These are phyloP conservation scores for Caiman crocodilus DNA, from an alignment of 2,797 vertebrate genomes.

Conservation along the genomic window DNA sequence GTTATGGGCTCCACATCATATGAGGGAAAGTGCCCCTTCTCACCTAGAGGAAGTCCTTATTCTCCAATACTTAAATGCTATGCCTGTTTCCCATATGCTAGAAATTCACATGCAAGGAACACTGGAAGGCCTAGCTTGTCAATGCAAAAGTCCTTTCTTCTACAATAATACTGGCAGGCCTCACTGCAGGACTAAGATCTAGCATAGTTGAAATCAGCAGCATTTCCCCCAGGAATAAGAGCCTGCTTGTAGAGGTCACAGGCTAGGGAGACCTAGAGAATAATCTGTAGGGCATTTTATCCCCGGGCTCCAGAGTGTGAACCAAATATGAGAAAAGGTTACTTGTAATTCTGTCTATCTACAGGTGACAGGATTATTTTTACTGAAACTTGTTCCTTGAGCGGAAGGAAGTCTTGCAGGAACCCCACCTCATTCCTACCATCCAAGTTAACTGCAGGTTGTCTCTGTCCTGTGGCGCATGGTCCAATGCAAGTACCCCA, in stretches of 20 bases:
- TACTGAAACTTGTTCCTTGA: too few relatives aligned
- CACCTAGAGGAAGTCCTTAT: not conserved
- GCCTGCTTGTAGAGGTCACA: not conserved
- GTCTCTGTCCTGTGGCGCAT: not conserved
- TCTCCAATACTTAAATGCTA: not conserved
- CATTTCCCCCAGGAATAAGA: not conserved
- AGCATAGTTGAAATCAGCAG: not conserved
- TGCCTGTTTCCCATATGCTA: not conserved
- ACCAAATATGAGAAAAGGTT: not conserved
- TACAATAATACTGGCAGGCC: not conserved
- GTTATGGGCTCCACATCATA: not conserved
- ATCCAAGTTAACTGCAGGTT: not conserved
- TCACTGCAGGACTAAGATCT: not conserved
- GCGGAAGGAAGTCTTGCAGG: too few relatives aligned
- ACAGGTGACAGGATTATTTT: too few relatives aligned
- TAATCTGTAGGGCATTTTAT: too few relatives aligned
- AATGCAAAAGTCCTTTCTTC: not conserved
- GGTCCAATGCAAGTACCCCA: not conserved
- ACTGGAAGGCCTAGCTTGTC: not conserved
- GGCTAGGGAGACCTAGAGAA: too few relatives aligned
- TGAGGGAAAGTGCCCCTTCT: not conserved
- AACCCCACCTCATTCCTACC: not conserved
- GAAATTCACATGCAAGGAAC: not conserved
- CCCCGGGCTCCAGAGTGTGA: not conserved
- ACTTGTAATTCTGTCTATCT: not conserved